Base-by-base conservation (phyloP, 1,140 invertebrate genomes). In the Ostrea denselamellosa region DNA sequence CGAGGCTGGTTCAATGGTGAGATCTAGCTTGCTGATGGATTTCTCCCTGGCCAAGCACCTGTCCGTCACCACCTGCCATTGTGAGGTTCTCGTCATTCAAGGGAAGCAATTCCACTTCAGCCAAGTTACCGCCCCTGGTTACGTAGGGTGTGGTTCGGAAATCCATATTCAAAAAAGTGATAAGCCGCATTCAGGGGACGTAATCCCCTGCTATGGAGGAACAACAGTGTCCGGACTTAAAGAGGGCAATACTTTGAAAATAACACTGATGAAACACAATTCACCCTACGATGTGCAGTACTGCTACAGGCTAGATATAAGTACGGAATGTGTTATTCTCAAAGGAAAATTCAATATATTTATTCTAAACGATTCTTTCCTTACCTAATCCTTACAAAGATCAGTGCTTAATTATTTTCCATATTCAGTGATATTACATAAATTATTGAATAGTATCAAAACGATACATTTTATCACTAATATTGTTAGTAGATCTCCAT, bases 301-400 rank as follows among this genome's bases (percentile, higher is more conserved):
- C 25, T 88, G 87, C 56, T 88, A 88, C 82, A 65, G 87, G 10
- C 83, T 88, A 4, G 86, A 87, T 65, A 83, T 87, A 83, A 83
- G 86, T 87, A 83, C 14, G 4, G n/a, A 28, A 34, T 81, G 28
- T 22, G 34, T 44, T 44, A 5, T 44, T 44, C 34, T 44, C 34
- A 44, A 5, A 44, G 34, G 34, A 44, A 44, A 44, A 44, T 44
- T 44, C 5, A 44, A 44, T 44, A 44, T 44, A 44, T 44, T 44
- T 44, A 44, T 5, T 44, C 34, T 44, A 44, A 44, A 44, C 34
- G 34, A 44, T 44, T 5, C 34, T 5, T 44, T 44, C 34, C 5
- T 44, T 44, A 44, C 34, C 1, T 44, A 1, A 5, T 5, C 34
- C 34, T 44, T 5, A 44, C 34, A 44, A 5, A 44, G 34, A 44